These are phyloP conservation scores for Hepsetus odoe DNA, from an alignment of 2,113 vertebrate species.

Conservation along the genomic window DNA sequence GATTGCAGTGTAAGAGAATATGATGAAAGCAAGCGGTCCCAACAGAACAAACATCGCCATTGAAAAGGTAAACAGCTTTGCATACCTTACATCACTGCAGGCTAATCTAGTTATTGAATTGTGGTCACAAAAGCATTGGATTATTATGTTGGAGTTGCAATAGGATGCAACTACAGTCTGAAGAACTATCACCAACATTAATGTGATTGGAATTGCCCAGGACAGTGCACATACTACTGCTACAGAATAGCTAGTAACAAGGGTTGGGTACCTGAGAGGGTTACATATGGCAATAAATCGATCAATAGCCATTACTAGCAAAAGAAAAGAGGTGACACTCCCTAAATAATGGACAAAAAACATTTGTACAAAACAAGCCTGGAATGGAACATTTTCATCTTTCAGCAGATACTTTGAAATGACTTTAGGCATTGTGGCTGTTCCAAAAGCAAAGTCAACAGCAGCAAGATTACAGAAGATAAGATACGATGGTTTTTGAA, in stretches of 20 bases:
- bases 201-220: slow-evolving; percentile 55
- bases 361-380: slow-evolving; percentile 70
- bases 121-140: slow-evolving; percentile 69
- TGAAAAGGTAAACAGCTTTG: slow-evolving; percentile 17
- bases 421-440: slow-evolving; percentile 36
- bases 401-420: slow-evolving; percentile 38
- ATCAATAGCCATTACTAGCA: slow-evolving; percentile 72
- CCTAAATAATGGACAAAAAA: slow-evolving; percentile 72
- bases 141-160: slow-evolving; percentile 68
- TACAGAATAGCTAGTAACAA: slow-evolving; percentile 64
- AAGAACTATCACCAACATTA: slow-evolving; percentile 33
- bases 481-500: slow-evolving; percentile 52
- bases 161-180: slow-evolving; percentile 47
- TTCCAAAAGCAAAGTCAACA: slow-evolving; percentile 46
- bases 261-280: slow-evolving; percentile 64
- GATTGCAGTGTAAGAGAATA: slow-evolving; percentile 66
- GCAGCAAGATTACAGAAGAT: slow-evolving; percentile 56
- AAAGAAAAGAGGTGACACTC: slow-evolving; percentile 59
- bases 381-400: slow-evolving; percentile 55
- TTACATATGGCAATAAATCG: slow-evolving; percentile 66
- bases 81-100: slow-evolving; percentile 27
- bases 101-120: slow-evolving; percentile 60
- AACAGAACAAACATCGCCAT: slow-evolving; percentile 67
- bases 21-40: slow-evolving; percentile 60
- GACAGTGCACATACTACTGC: slow-evolving; percentile 52